Evolutionary conservation across 2,797 vertebrate genomes (phyloP).

Genomic region (Tenualosa ilisha): DNA sequence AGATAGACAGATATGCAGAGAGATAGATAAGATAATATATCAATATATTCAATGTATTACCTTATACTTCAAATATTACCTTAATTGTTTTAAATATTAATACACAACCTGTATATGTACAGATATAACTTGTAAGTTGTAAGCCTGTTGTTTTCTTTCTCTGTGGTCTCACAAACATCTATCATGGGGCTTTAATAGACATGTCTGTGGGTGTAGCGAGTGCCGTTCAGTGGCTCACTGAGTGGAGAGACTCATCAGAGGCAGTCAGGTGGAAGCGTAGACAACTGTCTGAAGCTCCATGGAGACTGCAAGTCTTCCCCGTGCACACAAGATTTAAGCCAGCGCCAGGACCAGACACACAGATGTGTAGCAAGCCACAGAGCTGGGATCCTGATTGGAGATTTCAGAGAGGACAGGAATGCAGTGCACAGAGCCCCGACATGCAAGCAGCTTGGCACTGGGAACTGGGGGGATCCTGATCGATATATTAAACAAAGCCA

Average conservation of each 20-base stretch:
- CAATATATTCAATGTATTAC: too few species aligned
- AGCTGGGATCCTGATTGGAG: neutral
- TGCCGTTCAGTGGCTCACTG: neutral
- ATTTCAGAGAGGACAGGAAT: neutral
- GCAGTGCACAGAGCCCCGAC: neutral
- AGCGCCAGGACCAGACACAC: neutral
- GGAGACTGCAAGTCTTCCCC: conserved; percentile 22
- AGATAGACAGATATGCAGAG: too few species aligned
- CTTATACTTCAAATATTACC: too few species aligned
- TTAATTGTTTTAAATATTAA: too few species aligned
- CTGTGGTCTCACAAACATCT: conserved; percentile 24
- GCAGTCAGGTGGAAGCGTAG: conserved; percentile 31
- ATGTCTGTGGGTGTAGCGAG: neutral
- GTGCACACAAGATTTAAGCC: neutral
- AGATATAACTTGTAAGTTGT: neutral
- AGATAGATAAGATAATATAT: too few species aligned
- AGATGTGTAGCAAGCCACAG: neutral
- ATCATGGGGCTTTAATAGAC: neutral
- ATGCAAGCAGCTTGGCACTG: neutral
- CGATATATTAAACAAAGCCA: conserved; percentile 17
- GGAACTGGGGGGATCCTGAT: neutral
- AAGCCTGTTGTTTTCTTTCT: neutral
- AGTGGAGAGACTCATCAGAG: conserved; percentile 20
- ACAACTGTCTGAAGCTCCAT: conserved; percentile 45
- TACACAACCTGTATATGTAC: neutral